Percentiles rank a stretch among this genome's conserved stretches.
phyloP scores from a whole-genome alignment of 2,113 vertebrate species.

The Mobula birostris region DNA sequence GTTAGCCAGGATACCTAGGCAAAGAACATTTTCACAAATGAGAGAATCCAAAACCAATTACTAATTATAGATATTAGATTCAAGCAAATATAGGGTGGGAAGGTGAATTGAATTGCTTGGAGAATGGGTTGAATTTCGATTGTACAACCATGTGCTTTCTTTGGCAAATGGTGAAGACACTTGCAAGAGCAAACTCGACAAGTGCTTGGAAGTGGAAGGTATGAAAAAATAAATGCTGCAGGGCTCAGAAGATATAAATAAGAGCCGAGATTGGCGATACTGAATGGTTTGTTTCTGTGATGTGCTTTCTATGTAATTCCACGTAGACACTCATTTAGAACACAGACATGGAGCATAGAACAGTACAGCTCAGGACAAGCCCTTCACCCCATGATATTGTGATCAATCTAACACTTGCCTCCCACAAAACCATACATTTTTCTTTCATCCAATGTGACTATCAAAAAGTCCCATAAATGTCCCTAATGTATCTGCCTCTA shows the following conservation, averaged over 20 bases:
- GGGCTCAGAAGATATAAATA: background rate
- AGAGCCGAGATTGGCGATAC: background rate
- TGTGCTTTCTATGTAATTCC: background rate
- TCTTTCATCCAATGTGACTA: no score
- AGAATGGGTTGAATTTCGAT: background rate
- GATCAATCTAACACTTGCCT: no score
- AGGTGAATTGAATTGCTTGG: background rate
- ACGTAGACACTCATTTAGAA: background rate
- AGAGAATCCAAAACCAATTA: background rate
- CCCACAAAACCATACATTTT: no score
- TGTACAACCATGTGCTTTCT: background rate
- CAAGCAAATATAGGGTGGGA: background rate
- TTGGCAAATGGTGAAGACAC: background rate
- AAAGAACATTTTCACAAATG: background rate
- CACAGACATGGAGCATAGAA: no score
- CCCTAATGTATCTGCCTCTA: no score
- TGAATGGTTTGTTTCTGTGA: no score
- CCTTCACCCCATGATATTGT: no score
- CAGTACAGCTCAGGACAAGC: no score
- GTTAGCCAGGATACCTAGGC: background rate
- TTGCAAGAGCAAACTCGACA: background rate
- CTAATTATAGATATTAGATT: background rate
- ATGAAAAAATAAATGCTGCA: background rate
- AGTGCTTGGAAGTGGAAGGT: background rate
- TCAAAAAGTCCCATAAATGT: no score